A percentile compares a stretch with the other conserved stretches of the same genome.
Evolutionary conservation across 1,140 invertebrate species (phyloP).

Genomic region (Atopsyche davidsoni): DNA sequence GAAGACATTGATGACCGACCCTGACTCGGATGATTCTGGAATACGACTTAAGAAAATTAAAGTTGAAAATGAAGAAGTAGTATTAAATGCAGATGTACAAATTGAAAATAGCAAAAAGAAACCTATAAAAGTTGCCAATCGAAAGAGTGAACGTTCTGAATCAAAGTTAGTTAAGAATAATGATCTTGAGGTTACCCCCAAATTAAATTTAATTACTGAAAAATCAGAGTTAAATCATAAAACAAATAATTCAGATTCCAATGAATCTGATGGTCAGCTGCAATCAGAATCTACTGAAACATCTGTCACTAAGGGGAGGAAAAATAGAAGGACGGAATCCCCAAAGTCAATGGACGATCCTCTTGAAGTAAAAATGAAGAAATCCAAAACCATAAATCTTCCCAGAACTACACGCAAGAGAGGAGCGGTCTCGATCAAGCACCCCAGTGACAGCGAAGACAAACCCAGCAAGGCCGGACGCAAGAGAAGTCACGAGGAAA

Average conservation of each 20-base stretch:
- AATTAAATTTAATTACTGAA: too few species aligned
- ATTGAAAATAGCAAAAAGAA: too few species aligned
- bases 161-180: too few species aligned
- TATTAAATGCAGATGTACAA: too few species aligned
- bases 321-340: slow-evolving; percentile 16
- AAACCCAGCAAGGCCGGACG: slow-evolving; percentile 3
- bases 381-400: background rate
- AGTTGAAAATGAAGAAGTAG: too few species aligned
- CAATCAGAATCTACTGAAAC: too few species aligned
- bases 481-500: slow-evolving; percentile 30
- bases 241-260: slow-evolving; percentile 7
- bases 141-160: too few species aligned
- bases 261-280: slow-evolving; percentile 20
- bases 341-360: slow-evolving; percentile 3
- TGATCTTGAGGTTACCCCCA: too few species aligned
- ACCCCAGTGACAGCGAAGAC: background rate
- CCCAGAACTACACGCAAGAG: slow-evolving; percentile 1
- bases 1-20: slow-evolving; percentile 7
- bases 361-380: background rate
- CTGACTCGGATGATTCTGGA: slow-evolving; percentile 8
- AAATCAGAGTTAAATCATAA: too few species aligned
- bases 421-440: slow-evolving; percentile 6
- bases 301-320: slow-evolving; percentile 4
- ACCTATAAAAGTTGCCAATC: too few species aligned
- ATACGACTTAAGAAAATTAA: slow-evolving; percentile 15